Evolutionary conservation across 2,888 invertebrate genomes (phyloP).

Genomic region (Ophioninae sp.): DNA sequence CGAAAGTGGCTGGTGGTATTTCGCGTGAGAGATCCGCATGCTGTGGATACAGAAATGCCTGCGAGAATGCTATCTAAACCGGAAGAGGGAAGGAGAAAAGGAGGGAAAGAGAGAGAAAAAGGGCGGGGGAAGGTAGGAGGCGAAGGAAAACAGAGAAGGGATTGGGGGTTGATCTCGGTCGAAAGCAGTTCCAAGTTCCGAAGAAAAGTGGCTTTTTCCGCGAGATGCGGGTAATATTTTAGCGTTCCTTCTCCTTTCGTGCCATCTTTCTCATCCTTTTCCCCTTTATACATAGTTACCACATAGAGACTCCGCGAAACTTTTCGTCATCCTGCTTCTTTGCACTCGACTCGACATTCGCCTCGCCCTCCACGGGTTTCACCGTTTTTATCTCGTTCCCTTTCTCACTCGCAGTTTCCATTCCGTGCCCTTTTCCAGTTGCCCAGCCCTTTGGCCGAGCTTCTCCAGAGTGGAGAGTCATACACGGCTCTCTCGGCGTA

Average conservation of each 20-base stretch:
- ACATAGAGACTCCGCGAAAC: constrained; percentile 63
- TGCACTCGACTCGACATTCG: constrained; percentile 46
- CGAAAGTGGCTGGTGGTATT: constrained; percentile 29
- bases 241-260: constrained; percentile 62
- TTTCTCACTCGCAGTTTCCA: constrained; percentile 1
- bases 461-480: constrained; percentile 22
- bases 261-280: constrained; percentile 13
- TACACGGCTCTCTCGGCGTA: constrained; percentile 44
- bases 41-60: constrained; percentile 29
- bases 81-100: constrained; percentile 21
- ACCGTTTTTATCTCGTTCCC: constrained; percentile 9
- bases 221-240: constrained; percentile 75
- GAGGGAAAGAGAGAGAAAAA: constrained; percentile 4
- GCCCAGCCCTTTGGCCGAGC: constrained; percentile 11
- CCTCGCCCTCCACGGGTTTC: neutral
- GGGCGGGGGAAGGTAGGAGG: constrained; percentile 1
- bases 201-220: constrained; percentile 71
- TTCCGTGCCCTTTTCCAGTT: constrained; percentile 1
- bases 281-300: constrained; percentile 68
- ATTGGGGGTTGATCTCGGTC: constrained; percentile 46
- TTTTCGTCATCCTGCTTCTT: constrained; percentile 68
- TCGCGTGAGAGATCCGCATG: constrained; percentile 42
- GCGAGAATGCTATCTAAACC: constrained; percentile 13
- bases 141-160: neutral
- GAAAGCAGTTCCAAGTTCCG: constrained; percentile 65